Conservation (phyloP, 2,797 vertebrate species). For the Pelodytes ibericus region DNA sequence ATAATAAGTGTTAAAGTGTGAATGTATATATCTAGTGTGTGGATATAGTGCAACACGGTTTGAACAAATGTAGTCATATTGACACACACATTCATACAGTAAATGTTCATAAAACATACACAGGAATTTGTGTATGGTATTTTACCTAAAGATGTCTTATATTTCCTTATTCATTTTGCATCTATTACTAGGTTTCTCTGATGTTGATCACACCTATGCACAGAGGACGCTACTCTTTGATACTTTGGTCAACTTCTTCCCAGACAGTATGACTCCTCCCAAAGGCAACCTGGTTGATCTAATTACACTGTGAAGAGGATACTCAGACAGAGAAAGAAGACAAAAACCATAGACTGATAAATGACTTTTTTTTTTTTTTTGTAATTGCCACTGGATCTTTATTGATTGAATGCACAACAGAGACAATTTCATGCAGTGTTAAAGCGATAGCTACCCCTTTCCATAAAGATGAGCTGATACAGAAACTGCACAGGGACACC, state of each 20-base stretch:
- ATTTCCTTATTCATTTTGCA: background rate
- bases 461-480: slow-evolving; percentile 72
- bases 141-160: no score
- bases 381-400: slow-evolving; percentile 66
- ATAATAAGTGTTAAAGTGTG: no score
- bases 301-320: slow-evolving; percentile 86
- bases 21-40: no score
- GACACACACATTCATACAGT: no score
- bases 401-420: slow-evolving; percentile 59
- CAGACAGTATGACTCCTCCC: slow-evolving; percentile 98
- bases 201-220: slow-evolving; percentile 95
- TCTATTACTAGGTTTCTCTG: slow-evolving; percentile 85
- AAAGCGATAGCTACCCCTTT: slow-evolving; percentile 61
- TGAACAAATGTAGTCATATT: no score
- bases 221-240: slow-evolving; percentile 98
- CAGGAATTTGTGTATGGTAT: no score
- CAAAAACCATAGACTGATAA: slow-evolving; percentile 64
- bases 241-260: slow-evolving; percentile 97
- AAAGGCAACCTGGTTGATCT: slow-evolving; percentile 98
- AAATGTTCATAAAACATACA: no score
- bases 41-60: no score
- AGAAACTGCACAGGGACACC: slow-evolving; percentile 53
- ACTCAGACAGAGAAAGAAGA: slow-evolving; percentile 52
- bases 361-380: slow-evolving; percentile 62
- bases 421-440: slow-evolving; percentile 64